phyloP scores from a whole-genome alignment of 2,888 invertebrate genomes.

The Spisula solida region DNA sequence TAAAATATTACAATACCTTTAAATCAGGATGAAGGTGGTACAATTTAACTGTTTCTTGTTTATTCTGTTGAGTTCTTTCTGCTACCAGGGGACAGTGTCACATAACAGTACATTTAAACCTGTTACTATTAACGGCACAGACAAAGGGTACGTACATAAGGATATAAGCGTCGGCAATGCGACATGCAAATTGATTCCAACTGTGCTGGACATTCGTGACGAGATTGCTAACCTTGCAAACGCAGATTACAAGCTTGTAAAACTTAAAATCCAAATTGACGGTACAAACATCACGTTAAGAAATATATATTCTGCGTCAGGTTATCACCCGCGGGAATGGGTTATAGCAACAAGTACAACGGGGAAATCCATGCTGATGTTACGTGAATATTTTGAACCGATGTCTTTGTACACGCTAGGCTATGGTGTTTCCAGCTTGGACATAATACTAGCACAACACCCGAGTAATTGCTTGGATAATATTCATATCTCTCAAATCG shows the following conservation, averaged over 20 bases:
- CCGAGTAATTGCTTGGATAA: slow-evolving; percentile 53
- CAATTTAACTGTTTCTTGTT: too few relatives aligned
- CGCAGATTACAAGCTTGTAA: slow-evolving; percentile 34
- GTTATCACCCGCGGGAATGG: slow-evolving; percentile 52
- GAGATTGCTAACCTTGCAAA: slow-evolving; percentile 19
- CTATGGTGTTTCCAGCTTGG: slow-evolving; percentile 44
- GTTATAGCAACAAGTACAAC: slow-evolving; percentile 47
- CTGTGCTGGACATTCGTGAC: slow-evolving; percentile 14
- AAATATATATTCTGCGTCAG: slow-evolving; percentile 5
- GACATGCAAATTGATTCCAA: slow-evolving; percentile 28
- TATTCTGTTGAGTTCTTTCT: too few relatives aligned
- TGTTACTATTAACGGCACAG: background rate
- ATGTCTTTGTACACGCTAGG: slow-evolving; percentile 64
- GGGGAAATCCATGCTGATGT: slow-evolving; percentile 53
- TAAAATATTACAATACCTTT: too few relatives aligned
- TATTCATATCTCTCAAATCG: slow-evolving; percentile 23
- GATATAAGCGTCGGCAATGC: background rate
- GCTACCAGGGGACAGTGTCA: too few relatives aligned
- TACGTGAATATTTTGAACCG: slow-evolving; percentile 58
- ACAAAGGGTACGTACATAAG: background rate
- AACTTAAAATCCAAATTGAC: slow-evolving; percentile 19
- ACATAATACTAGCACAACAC: slow-evolving; percentile 42
- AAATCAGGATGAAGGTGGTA: too few relatives aligned
- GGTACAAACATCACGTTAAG: slow-evolving; percentile 25
- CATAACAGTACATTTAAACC: background rate